Evolutionary conservation across 2,797 vertebrate genomes (phyloP).

Genomic region (Phrynocephalus guinanensis): DNA sequence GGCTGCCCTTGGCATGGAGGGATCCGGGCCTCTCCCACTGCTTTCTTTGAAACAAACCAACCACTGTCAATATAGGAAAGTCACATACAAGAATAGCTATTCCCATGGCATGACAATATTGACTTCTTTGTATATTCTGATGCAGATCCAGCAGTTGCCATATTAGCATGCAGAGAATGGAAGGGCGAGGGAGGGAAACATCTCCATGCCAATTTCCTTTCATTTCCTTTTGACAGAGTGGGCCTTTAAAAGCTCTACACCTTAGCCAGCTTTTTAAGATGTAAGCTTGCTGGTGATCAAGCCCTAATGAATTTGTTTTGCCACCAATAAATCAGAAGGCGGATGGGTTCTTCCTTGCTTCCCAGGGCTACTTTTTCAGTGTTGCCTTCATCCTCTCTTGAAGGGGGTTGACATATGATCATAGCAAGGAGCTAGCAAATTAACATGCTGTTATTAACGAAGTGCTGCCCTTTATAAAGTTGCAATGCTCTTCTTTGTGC

Average conservation of each 20-base stretch:
- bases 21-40: background rate
- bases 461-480: constrained; percentile 5
- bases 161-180: constrained; percentile 19
- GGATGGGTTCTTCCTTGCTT: background rate
- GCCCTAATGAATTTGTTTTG: constrained; percentile 51
- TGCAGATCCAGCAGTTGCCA: background rate
- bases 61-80: background rate
- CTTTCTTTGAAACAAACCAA: background rate
- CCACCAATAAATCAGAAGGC: constrained; percentile 40
- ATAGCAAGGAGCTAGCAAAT: constrained; percentile 20
- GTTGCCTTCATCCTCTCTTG: constrained; percentile 3
- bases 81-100: background rate
- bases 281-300: constrained; percentile 21
- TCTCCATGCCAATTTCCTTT: constrained; percentile 38
- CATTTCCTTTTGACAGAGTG: constrained; percentile 28
- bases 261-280: constrained; percentile 37
- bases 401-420: constrained; percentile 1
- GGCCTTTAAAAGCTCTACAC: constrained; percentile 40
- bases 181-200: background rate
- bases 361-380: background rate
- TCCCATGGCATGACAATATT: background rate
- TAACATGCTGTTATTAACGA: constrained; percentile 31
- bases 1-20: background rate
- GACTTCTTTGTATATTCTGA: background rate
- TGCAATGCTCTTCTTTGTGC: background rate